A percentile compares a stretch with the other conserved stretches of the same genome.
phyloP scores from a whole-genome alignment of 2,113 vertebrate species.

The Rhea pennata region DNA sequence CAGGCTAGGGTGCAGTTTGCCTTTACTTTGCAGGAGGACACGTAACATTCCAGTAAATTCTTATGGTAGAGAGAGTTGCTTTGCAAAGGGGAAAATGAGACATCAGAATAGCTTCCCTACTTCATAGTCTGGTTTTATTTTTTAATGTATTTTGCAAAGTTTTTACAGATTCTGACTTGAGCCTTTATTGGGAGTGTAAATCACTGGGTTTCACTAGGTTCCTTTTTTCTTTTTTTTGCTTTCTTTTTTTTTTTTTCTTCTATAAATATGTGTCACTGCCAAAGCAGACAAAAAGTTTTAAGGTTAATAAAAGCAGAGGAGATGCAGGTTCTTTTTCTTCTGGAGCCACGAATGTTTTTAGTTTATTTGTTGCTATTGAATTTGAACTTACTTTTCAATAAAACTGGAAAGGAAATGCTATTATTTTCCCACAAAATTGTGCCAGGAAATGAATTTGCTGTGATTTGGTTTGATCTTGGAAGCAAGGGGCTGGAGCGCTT shows the following conservation, averaged over 20 bases:
- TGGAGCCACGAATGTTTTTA: not conserved
- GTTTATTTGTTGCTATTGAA: conserved; percentile 46
- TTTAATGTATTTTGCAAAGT: not conserved
- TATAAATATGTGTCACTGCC: not conserved
- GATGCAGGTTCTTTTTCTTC: conserved; percentile 1
- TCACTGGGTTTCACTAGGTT: not conserved
- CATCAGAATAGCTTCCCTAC: not conserved
- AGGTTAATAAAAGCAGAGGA: conserved; percentile 24
- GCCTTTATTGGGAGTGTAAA: not conserved
- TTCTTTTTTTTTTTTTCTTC: not conserved
- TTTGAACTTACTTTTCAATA: conserved; percentile 37
- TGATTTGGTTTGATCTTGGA: conserved; percentile 19
- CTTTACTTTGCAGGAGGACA: not conserved
- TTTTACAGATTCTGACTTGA: not conserved
- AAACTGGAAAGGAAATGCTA: conserved; percentile 33
- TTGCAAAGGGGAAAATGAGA: not conserved
- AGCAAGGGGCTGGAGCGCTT: not conserved
- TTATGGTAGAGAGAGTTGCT: not conserved
- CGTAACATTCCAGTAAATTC: not conserved
- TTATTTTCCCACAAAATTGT: conserved; percentile 33
- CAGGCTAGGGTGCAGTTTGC: not conserved
- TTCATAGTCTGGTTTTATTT: not conserved
- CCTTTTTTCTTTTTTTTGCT: not conserved
- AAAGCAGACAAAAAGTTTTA: not conserved
- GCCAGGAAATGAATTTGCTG: conserved; percentile 57